These are phyloP conservation scores for Dreissena polymorpha DNA, from an alignment of 1,140 invertebrate genomes.

Conservation along the genomic window DNA sequence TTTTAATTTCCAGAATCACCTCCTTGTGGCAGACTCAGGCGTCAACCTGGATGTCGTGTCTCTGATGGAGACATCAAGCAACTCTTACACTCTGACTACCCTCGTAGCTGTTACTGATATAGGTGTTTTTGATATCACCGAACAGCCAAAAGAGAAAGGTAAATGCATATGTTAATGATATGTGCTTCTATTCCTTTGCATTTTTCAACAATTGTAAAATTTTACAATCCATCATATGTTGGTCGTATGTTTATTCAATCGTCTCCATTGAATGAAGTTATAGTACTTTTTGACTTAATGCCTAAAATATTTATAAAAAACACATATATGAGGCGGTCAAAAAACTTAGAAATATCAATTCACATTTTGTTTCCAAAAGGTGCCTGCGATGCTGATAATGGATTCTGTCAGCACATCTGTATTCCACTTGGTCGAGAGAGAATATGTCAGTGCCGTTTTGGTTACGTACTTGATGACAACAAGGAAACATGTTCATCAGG, in stretches of 20 bases:
- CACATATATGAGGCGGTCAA: background rate
- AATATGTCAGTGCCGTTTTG: slow-evolving; percentile 38
- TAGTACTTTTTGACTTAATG: no score
- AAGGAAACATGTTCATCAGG: slow-evolving; percentile 15
- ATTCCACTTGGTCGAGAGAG: slow-evolving; percentile 34
- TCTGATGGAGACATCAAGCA: background rate
- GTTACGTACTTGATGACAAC: slow-evolving; percentile 11
- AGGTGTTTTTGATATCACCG: slow-evolving; percentile 6
- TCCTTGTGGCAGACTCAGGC: background rate
- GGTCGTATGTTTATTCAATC: background rate
- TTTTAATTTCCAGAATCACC: slow-evolving; percentile 16
- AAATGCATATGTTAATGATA: background rate
- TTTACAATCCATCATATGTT: background rate
- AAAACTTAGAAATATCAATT: no score
- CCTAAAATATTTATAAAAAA: background rate
- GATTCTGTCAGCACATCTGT: slow-evolving; percentile 42
- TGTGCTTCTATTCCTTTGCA: no score
- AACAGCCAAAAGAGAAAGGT: slow-evolving; percentile 15
- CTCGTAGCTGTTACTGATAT: background rate
- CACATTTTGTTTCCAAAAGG: background rate
- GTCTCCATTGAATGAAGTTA: background rate
- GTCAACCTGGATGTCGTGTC: background rate
- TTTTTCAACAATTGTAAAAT: background rate
- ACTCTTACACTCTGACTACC: background rate
- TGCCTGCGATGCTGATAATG: slow-evolving; percentile 28